These are phyloP conservation scores for Oplegnathus fasciatus DNA, from an alignment of 2,113 vertebrate species.

Conservation along the genomic window DNA sequence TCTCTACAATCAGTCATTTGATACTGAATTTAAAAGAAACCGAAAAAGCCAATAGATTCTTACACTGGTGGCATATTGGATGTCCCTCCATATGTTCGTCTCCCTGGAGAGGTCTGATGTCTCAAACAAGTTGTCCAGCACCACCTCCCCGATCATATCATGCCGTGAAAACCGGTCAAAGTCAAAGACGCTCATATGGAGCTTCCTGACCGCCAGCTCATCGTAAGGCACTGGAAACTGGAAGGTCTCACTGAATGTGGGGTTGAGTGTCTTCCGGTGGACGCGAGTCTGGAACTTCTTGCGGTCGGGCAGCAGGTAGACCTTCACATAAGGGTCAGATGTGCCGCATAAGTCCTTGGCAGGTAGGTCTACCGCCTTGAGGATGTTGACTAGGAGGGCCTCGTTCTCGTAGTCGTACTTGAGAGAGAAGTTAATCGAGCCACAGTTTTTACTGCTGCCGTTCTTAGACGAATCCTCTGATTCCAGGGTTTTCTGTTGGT, in stretches of 20 bases:
- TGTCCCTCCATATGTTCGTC: conserved; percentile 96
- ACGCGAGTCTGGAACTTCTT: conserved; percentile 99
- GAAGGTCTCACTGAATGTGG: conserved; percentile 95
- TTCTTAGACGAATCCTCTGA: conserved; percentile 90
- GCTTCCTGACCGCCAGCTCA: conserved; percentile 91
- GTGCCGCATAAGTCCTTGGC: conserved; percentile 99
- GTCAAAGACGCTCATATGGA: conserved; percentile 98
- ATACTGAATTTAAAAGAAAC: not conserved
- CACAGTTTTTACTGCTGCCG: conserved; percentile 88
- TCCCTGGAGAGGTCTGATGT: conserved; percentile 95
- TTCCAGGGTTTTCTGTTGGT: conserved; percentile 92
- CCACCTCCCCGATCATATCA: conserved; percentile 98
- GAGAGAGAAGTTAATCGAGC: conserved; percentile 96
- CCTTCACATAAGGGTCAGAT: conserved; percentile 98
- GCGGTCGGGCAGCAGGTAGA: conserved; percentile 97
- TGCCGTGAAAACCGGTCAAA: conserved; percentile 99
- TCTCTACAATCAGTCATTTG: conserved; percentile 8
- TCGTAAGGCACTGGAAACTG: conserved; percentile 96
- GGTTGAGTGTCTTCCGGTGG: conserved; percentile 98
- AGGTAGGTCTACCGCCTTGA: conserved; percentile 94
- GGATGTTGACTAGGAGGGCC: conserved; percentile 91
- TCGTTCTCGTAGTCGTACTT: conserved; percentile 97
- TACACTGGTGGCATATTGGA: conserved; percentile 86
- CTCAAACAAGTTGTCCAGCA: conserved; percentile 97
- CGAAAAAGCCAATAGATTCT: conserved; percentile 45